Base-by-base conservation (phyloP, 2,888 invertebrate species). In the Caenorhabditis virilis region DNA sequence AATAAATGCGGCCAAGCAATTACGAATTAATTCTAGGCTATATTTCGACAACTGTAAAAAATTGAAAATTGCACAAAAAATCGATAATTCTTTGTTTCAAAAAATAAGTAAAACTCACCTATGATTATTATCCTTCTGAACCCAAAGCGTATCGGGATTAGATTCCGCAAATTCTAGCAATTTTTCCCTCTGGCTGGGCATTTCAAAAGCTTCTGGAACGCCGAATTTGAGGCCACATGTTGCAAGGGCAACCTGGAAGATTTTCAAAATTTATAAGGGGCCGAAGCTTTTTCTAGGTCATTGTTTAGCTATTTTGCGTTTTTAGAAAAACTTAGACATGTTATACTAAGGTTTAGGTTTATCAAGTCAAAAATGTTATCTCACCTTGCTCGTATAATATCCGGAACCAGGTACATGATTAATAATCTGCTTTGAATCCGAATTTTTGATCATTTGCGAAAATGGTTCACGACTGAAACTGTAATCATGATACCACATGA, bases 351-450 rank as follows among this genome's bases (percentile, higher is more conserved):
- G 6, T 38, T 11, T 11, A n/a, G n/a, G 7, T 38, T 38, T 38
- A 38, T 38, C 9, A 16, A 38, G 15, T 20, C 39, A 39, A 39
- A 39, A 5, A 11, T 2, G 11, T 23, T 11, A 20, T 30, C 67
- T 22, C 22, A 90, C 91, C 87, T 97, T 97, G 82, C 91, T 93
- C 0, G 94, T 93, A 49, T 95, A 89, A 82, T 88, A 93, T 0
- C 95, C 95, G 41, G 91, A 91, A 0, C 95, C 95, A 0, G 95
- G 95, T 77, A 93, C 90, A 83, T 95, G 94, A 83, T 97, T 97
- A 0, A 95, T 87, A 84, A 87, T 89, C 83, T 94, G 93, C 82
- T 90, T 86, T 0, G 88, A 85, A 73, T 88, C 88, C 11, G 93
- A 84, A 16, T 46, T 57, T 25, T 59, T 39, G 22, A 69, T 63